Percentiles rank a stretch among this genome's conserved stretches.
phyloP scores from a whole-genome alignment of 2,888 invertebrate species.

The Dusona sp. region DNA sequence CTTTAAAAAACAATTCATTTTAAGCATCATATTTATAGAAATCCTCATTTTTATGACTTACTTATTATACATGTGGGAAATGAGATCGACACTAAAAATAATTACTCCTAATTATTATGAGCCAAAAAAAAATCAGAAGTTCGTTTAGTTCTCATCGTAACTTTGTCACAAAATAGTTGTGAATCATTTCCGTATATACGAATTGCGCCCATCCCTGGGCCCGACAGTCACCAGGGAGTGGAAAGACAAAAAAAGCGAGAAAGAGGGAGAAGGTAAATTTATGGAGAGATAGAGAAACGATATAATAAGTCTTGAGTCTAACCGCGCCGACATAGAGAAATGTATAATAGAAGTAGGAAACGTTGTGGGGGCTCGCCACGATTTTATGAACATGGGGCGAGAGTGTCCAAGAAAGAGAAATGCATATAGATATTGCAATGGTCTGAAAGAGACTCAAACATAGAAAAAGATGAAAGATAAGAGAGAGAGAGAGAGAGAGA shows the following conservation, averaged over 20 bases:
- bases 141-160: not conserved
- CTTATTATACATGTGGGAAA: too few species aligned
- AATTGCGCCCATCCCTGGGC: slow-evolving; percentile 17
- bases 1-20: too few species aligned
- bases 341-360: slow-evolving; percentile 65
- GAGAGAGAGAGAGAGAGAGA: slow-evolving; percentile 69
- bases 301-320: slow-evolving; percentile 52
- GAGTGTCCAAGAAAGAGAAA: slow-evolving; percentile 51
- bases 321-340: slow-evolving; percentile 62
- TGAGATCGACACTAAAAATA: not conserved
- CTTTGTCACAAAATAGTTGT: slow-evolving; percentile 2
- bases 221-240: slow-evolving; percentile 12
- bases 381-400: slow-evolving; percentile 45
- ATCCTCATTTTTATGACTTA: too few species aligned
- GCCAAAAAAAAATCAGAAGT: not conserved
- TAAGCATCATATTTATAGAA: too few species aligned
- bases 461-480: not conserved
- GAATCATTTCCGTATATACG: slow-evolving; percentile 3
- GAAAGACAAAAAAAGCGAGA: slow-evolving; percentile 26
- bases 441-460: slow-evolving; percentile 9
- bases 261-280: slow-evolving; percentile 25
- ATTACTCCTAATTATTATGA: not conserved
- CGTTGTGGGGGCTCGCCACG: slow-evolving; percentile 56
- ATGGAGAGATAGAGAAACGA: slow-evolving; percentile 45
- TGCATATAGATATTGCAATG: slow-evolving; percentile 44